Percentiles rank a stretch among this genome's conserved stretches.
Evolutionary conservation across 2,113 vertebrate genomes (phyloP).

Genomic region (Eulemur rufifrons): DNA sequence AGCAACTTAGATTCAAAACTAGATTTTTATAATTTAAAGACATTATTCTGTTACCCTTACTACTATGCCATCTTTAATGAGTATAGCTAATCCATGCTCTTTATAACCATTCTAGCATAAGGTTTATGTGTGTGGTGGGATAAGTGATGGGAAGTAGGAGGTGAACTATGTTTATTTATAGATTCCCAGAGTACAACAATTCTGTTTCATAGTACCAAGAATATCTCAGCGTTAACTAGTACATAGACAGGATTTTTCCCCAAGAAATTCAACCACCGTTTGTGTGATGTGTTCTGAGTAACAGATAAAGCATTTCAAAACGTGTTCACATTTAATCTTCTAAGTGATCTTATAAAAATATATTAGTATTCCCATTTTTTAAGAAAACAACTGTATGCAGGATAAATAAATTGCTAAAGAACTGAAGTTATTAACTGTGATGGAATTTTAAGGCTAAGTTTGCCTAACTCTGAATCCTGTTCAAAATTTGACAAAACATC

Average conservation of each 20-base stretch:
- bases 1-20: neutral
- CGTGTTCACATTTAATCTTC: neutral
- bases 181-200: neutral
- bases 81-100: neutral
- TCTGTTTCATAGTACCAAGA: neutral
- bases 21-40: neutral
- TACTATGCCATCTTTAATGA: neutral
- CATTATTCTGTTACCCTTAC: neutral
- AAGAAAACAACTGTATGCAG: neutral
- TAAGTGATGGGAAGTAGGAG: neutral
- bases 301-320: neutral
- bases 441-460: neutral
- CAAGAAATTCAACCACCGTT: neutral
- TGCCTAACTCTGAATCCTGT: neutral
- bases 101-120: neutral
- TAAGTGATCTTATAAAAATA: neutral
- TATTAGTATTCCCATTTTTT: neutral
- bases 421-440: neutral
- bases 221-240: neutral
- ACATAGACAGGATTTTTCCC: neutral
- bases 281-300: neutral
- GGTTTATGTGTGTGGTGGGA: neutral
- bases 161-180: neutral
- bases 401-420: neutral
- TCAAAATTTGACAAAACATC: neutral